phyloP scores from a whole-genome alignment of 2,888 invertebrate species.

The Lamellibrachia columna region DNA sequence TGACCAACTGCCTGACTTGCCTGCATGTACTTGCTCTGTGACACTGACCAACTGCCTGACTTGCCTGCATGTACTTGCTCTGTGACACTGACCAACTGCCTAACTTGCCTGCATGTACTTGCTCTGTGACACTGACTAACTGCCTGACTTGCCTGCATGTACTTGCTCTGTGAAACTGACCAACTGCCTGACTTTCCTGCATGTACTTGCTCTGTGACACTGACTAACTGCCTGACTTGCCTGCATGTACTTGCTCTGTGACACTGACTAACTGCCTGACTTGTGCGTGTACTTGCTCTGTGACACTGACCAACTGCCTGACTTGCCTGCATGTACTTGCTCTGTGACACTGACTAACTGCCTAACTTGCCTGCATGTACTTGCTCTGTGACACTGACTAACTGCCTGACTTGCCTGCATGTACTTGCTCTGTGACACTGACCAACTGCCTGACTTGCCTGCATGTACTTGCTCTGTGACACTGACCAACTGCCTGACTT shows the following conservation, averaged over 20 bases:
- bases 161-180: background rate
- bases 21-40: background rate
- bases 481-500: no score
- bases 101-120: background rate
- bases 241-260: background rate
- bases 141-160: background rate
- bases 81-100: background rate
- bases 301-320: background rate
- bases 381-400: no score
- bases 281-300: no score
- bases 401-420: no score
- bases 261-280: background rate
- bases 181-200: background rate
- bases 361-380: background rate
- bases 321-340: background rate
- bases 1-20: background rate
- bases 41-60: background rate
- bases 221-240: background rate
- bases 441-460: no score
- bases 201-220: background rate
- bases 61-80: background rate
- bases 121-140: background rate
- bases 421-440: no score
- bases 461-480: no score
- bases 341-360: background rate